Evolutionary conservation across 2,797 vertebrate genomes (phyloP).

Genomic region (Peromyscus melanophrys): DNA sequence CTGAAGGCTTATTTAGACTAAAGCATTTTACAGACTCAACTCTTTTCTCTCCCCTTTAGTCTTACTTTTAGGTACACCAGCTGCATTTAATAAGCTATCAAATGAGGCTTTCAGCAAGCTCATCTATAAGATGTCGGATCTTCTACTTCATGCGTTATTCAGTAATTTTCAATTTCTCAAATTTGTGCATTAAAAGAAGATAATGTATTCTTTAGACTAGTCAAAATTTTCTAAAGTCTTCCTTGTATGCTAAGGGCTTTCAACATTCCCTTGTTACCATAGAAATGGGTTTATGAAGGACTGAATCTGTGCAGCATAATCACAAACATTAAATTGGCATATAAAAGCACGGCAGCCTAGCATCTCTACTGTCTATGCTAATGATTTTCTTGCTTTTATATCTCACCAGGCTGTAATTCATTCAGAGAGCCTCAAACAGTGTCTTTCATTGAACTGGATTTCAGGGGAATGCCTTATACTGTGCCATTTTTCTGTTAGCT

Average conservation of each 20-base stretch:
- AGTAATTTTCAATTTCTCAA: constrained; percentile 82
- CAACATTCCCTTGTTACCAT: constrained; percentile 74
- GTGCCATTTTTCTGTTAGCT: constrained; percentile 56
- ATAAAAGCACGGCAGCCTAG: constrained; percentile 74
- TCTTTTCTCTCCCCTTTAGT: constrained; percentile 48
- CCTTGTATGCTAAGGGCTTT: constrained; percentile 63
- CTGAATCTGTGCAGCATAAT: constrained; percentile 80
- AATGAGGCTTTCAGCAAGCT: constrained; percentile 80
- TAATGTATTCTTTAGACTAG: constrained; percentile 73
- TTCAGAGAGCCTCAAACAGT: constrained; percentile 78
- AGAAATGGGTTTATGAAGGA: constrained; percentile 77
- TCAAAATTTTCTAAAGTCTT: constrained; percentile 74
- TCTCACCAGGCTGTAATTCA: constrained; percentile 79
- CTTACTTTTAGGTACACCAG: constrained; percentile 81
- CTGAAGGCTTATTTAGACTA: constrained; percentile 64
- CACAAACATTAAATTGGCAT: constrained; percentile 82
- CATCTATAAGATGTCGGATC: constrained; percentile 74
- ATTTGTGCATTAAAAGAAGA: constrained; percentile 83
- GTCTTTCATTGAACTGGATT: constrained; percentile 75
- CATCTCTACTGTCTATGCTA: constrained; percentile 73
- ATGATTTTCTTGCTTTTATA: constrained; percentile 78
- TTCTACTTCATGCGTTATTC: constrained; percentile 74
- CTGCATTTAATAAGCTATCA: constrained; percentile 82
- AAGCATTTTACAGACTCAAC: constrained; percentile 59
- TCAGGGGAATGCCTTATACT: constrained; percentile 62